Evolutionary conservation across 2,888 invertebrate genomes (phyloP).

Genomic region (Microchrysa polita): DNA sequence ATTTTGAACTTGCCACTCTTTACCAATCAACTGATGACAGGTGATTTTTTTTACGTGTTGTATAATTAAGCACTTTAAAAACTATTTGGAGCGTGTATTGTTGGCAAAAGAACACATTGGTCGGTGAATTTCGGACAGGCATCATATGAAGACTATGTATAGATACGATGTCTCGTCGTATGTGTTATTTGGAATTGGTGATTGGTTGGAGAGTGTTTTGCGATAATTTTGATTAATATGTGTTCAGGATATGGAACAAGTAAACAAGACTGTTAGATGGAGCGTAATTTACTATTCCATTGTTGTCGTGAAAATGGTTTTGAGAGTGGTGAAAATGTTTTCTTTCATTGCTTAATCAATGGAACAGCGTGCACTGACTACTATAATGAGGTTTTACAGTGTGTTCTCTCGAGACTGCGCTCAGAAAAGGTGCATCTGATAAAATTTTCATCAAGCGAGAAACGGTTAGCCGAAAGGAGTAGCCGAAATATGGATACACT

Average conservation of each 20-base stretch:
- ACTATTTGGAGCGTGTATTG: constrained; percentile 32
- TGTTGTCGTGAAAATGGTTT: constrained; percentile 3
- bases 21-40: constrained; percentile 30
- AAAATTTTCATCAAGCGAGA: too few relatives aligned
- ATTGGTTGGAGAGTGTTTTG: too few relatives aligned
- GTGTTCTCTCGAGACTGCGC: too few relatives aligned
- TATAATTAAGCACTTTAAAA: constrained; percentile 32
- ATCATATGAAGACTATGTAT: not conserved
- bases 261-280: constrained; percentile 11
- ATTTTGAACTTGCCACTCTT: too few relatives aligned
- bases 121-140: not conserved
- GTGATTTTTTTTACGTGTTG: constrained; percentile 20
- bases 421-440: too few relatives aligned
- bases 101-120: not conserved
- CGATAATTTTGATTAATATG: not conserved
- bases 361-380: too few relatives aligned
- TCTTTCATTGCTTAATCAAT: too few relatives aligned
- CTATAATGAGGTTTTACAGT: too few relatives aligned
- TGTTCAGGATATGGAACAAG: constrained; percentile 3
- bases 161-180: not conserved
- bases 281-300: constrained; percentile 21
- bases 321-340: too few relatives aligned
- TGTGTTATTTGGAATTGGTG: too few relatives aligned
- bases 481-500: too few relatives aligned
- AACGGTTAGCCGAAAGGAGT: too few relatives aligned